Base-by-base conservation (phyloP, 2,113 vertebrate species). In the Pongo abelii region DNA sequence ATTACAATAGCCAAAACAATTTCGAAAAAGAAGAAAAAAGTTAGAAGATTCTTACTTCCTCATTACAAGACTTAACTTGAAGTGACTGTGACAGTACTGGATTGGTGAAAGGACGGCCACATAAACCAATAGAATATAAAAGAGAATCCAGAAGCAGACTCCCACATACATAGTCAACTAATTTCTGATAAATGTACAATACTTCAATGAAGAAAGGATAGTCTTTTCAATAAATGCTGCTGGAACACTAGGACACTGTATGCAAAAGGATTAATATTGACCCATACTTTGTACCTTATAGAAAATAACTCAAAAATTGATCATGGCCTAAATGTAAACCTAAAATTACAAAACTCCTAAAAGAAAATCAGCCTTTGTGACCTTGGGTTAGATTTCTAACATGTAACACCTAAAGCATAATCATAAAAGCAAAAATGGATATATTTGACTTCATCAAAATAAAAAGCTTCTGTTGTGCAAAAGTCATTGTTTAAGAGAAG, bases 381-480 rank as follows among this genome's bases (percentile, higher is more conserved):
- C 30, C 30, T 32, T 14, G 50, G 40, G 35, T 81, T 67, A 84
- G 20, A 78, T 78, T 84, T 94, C 7, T 70, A 50, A 84, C 7
- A 43, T 30, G n/a, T 64, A 80, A 80, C 3, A 93, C 20, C 30
- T 86, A 64, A 93, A 64, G 40, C 7, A 96, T 32, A 78, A 80
- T 59, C 59, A 72, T 57, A 79, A 91, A 80, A 94, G 50, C 67
- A 55, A 87, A 81, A 30, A 69, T 11, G 67, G 17, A 6, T 55
- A 75, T 40, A 75, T 3, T 40, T 72, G 81, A 92, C 64, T 59
- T 88, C 25, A 55, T 32, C n/a, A 94, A 92, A 94, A 92, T 91
- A n/a, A 70, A 50, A 88, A 69, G 59, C 10, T 59, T 83, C 48
- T 69, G 5, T 8, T 67, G 43, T 88, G 22, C 4, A 61, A 74